Evolutionary conservation across 2,888 invertebrate genomes (phyloP).

Genomic region (Trypoxylon attenuatum): DNA sequence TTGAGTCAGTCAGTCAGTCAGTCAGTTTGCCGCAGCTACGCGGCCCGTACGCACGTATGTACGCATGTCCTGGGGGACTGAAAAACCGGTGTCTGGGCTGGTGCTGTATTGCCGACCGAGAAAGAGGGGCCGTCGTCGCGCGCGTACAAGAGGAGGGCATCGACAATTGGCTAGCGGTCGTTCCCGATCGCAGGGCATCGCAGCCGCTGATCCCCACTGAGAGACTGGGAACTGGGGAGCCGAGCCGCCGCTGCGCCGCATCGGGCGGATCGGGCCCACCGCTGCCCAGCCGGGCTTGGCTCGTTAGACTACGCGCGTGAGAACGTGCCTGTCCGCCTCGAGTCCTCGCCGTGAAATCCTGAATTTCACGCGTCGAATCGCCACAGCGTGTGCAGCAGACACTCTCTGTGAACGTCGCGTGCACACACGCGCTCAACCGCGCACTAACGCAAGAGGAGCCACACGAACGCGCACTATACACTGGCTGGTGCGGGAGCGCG

Average conservation of each 20-base stretch:
- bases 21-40: slow-evolving; percentile 68
- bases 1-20: slow-evolving; percentile 71
- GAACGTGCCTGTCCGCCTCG: slow-evolving; percentile 41
- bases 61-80: not conserved
- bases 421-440: not conserved
- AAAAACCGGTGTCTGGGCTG: not conserved
- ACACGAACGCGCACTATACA: not conserved
- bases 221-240: no score
- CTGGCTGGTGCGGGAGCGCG: slow-evolving; percentile 4
- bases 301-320: slow-evolving; percentile 43
- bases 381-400: slow-evolving; percentile 29
- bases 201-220: slow-evolving; percentile 26
- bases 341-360: slow-evolving; percentile 57
- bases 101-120: slow-evolving; percentile 36
- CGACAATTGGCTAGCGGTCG: slow-evolving; percentile 35
- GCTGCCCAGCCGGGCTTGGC: slow-evolving; percentile 20
- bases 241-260: no score
- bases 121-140: not conserved
- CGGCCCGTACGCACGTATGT: slow-evolving; percentile 53
- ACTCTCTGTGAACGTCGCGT: not conserved
- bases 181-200: slow-evolving; percentile 21
- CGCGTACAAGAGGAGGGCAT: slow-evolving; percentile 3
- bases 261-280: slow-evolving; percentile 1
- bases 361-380: slow-evolving; percentile 57
- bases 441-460: not conserved